Evolutionary conservation across 2,113 vertebrate species (phyloP).

Genomic region (Plestiodon gilberti): DNA sequence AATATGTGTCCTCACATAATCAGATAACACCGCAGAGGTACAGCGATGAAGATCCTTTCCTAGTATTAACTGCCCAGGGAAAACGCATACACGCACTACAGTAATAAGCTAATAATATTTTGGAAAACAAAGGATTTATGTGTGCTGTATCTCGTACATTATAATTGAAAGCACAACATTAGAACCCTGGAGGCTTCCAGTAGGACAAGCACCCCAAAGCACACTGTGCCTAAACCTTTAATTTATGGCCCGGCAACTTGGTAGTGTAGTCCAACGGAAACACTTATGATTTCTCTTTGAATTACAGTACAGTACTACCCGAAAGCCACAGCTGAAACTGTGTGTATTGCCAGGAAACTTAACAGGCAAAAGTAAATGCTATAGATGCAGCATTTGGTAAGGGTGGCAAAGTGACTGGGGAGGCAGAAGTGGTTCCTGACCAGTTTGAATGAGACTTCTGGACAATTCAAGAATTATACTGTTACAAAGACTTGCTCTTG

Average conservation of each 20-base stretch:
- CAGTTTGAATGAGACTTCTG: not conserved
- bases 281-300: not conserved
- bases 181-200: not conserved
- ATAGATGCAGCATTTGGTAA: not conserved
- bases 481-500: not conserved
- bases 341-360: not conserved
- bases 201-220: not conserved
- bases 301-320: not conserved
- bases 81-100: not conserved
- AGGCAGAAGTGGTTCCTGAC: not conserved
- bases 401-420: not conserved
- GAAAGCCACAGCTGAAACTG: not conserved
- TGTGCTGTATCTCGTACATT: not conserved
- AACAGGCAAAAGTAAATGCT: not conserved
- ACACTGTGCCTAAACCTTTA: not conserved
- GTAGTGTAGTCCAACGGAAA: not conserved
- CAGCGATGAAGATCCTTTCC: not conserved
- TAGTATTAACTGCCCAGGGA: not conserved
- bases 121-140: constrained; percentile 2
- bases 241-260: not conserved
- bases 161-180: not conserved
- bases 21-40: not conserved
- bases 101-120: not conserved
- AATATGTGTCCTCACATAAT: not conserved
- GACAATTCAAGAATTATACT: not conserved